Base-by-base conservation (phyloP, 2,113 vertebrate genomes). In the Chaetodon trifascialis region DNA sequence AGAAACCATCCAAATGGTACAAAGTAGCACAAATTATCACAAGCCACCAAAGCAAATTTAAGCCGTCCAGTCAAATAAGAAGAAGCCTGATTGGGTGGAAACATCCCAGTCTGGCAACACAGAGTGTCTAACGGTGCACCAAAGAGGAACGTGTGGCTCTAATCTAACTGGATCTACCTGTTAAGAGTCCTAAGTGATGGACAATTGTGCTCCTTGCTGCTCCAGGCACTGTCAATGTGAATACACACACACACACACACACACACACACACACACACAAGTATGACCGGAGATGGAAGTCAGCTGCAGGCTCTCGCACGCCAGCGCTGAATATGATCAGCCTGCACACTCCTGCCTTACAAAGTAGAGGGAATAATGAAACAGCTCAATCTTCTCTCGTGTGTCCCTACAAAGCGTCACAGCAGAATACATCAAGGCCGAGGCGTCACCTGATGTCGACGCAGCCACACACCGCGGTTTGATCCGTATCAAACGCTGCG, bases 381-480 rank as follows among this genome's bases (percentile, higher is more conserved):
- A 70, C 54, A 52, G 23, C 23, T 51, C 17, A 34, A 15, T 74
- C 69, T 62, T n/a, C 68, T 49, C 34, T 67, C 66, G 1, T 42
- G 68, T 19, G 11, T 66, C 58, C 75, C 42, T 74, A 66, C 72
- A 59, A 67, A 62, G 54, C 34, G 5, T 44, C 36, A 9, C 30
- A 62, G 67, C 12, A 23, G 72, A 86, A 64, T 52, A 36, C 56
- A 82, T 72, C 47, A 56, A 80, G 64, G 49, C 36, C 0, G 46
- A 64, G 79, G 74, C 70, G 79, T 79, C 80, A 81, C 80, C 67
- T 74, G 82, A 46, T 63, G 60, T 66, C 6, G 0, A 46, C 87
- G 81, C 55, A 21, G 58, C 73, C 17, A 21, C 52, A 76, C 49
- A 19, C 44, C 17, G 1, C 7, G 4, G 34, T 66, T 56, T n/a